Base-by-base conservation (phyloP, 2,888 invertebrate genomes). In the Hemicrepidius hirtus region DNA sequence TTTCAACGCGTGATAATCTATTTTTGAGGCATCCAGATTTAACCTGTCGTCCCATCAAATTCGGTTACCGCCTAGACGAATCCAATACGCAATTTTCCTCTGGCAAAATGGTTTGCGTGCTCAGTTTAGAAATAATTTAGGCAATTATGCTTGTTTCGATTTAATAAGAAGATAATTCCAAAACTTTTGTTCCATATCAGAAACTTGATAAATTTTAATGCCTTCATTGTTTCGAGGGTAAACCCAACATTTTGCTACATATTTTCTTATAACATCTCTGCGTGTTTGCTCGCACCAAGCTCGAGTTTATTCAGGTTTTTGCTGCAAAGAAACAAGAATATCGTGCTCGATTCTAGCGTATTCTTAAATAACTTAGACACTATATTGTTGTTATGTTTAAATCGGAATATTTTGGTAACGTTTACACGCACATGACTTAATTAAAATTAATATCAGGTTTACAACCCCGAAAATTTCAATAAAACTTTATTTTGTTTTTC, bases 111-210 rank as follows among this genome's bases (percentile, higher is more conserved):
- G 57, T 18, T 57, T 18, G 57, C 57, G 57, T 57, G 57, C n/a
- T 37, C 57, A 16, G 57, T 37, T 37, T 57, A 18, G 37, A 6
- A 57, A 57, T 57, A 57, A 57, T 57, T 57, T 57, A 57, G 57
- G 57, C 57, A 57, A 57, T 57, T 57, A 57, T 10, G 35, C 57
- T 37, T 57, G 57, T 57, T 57, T 37, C 57, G 57, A 57, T 57
- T 57, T 57, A 57, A 57, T 57, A 57, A 57, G 57, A 57, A 57
- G 57, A 57, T 57, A 37, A 35, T 37, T 37, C 57, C 13, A 37
- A 57, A 57, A 37, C 37, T 57, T 57, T 57, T 57, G 18, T 37
- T 57, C 13, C 37, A 37, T 16, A 57, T 57, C 37, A 37, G 16
- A 20, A 37, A 57, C 20, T 37, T 37, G 57, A 57, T 57, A 57